Conservation (phyloP, 2,888 invertebrate genomes). For the Thymelicus acteon region DNA sequence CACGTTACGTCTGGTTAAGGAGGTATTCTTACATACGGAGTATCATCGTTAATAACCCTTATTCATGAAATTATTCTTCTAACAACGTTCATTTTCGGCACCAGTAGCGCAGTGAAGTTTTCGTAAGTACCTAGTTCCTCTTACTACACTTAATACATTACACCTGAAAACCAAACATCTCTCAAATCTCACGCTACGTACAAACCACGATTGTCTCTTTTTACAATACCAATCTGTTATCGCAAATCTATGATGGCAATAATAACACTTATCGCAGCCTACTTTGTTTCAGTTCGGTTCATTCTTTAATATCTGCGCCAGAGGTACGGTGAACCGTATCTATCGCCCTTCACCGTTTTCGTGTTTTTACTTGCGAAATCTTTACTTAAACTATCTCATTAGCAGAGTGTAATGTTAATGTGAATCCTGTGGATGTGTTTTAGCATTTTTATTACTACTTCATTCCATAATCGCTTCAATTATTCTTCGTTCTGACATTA, state of each 20-base stretch:
- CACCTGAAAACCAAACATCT: too few relatives aligned
- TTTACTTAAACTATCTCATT: constrained; percentile 38
- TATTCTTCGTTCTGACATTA: constrained; percentile 35
- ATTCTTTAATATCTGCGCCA: constrained; percentile 3
- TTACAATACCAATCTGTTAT: not conserved
- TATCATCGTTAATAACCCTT: too few relatives aligned
- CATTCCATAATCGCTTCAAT: constrained; percentile 31
- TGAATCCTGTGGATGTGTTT: constrained; percentile 35
- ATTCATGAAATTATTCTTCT: too few relatives aligned
- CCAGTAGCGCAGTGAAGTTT: too few relatives aligned
- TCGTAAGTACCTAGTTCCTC: too few relatives aligned
- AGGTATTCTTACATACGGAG: too few relatives aligned
- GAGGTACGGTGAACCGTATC: constrained; percentile 30
- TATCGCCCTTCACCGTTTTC: constrained; percentile 36
- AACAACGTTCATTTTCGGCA: too few relatives aligned
- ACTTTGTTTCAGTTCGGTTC: constrained; percentile 18
- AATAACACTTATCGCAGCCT: constrained; percentile 13
- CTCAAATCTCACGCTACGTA: not conserved
- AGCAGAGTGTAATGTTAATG: constrained; percentile 31
- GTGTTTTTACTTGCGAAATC: constrained; percentile 29
- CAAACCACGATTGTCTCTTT: not conserved
- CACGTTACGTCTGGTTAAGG: too few relatives aligned
- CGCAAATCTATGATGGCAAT: not conserved
- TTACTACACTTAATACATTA: too few relatives aligned
- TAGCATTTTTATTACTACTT: constrained; percentile 31